Conservation (phyloP, 2,797 vertebrate species). For the Hydrocynus forskahlii region DNA sequence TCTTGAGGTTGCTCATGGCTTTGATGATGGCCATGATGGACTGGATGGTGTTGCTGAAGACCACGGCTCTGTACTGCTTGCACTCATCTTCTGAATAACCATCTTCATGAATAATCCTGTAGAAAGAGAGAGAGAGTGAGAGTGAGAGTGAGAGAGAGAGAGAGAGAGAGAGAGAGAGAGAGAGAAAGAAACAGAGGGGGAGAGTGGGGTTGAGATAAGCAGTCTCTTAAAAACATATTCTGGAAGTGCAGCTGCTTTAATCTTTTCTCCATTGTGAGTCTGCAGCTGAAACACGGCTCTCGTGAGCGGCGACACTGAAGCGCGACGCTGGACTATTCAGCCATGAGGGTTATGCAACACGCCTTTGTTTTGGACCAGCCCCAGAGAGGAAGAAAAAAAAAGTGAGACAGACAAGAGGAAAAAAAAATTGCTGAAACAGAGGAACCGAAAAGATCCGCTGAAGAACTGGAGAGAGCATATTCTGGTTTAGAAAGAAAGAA, state of each 20-base stretch:
- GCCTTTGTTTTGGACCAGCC: background rate
- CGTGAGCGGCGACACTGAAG: background rate
- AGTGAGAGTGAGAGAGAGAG: too few species aligned
- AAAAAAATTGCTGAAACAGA: conserved; percentile 33
- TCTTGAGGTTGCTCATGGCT: conserved; percentile 95
- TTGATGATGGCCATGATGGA: conserved; percentile 99
- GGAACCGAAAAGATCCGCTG: background rate
- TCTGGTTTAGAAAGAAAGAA: background rate
- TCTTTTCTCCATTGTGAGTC: background rate
- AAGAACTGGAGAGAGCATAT: background rate
- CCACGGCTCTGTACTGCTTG: conserved; percentile 95
- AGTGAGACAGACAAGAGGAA: conserved; percentile 30
- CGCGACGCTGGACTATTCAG: background rate
- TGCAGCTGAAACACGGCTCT: background rate
- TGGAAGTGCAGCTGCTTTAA: background rate
- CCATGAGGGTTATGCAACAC: background rate
- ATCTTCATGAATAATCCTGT: conserved; percentile 98
- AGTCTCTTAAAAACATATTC: background rate
- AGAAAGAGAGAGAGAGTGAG: too few species aligned
- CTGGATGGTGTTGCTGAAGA: conserved; percentile 99
- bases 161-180: background rate
- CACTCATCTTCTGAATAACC: conserved; percentile 98
- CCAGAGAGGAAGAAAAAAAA: too few species aligned
- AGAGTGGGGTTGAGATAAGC: too few species aligned
- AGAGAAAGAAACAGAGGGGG: too few species aligned